Conservation (phyloP, 2,888 invertebrate genomes). For the Ochropleura leucogaster region DNA sequence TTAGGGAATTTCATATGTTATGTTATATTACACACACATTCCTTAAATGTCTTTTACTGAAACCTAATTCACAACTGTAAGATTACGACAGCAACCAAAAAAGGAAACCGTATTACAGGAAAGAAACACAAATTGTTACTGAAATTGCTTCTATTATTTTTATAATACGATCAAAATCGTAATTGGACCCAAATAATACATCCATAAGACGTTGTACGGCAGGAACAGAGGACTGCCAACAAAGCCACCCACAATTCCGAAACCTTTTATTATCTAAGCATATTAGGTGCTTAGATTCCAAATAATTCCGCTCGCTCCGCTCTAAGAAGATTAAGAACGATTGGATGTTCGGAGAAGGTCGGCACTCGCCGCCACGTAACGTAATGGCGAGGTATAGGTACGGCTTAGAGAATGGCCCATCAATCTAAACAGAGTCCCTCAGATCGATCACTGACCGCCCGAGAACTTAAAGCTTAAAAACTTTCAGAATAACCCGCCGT, state of each 20-base stretch:
- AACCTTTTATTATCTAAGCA: conserved; percentile 87
- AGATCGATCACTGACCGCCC: conserved; percentile 81
- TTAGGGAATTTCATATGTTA: background rate
- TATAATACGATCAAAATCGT: conserved; percentile 58
- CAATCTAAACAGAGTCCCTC: conserved; percentile 77
- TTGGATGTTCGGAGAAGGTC: conserved; percentile 88
- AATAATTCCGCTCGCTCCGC: conserved; percentile 86
- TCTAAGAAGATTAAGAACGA: conserved; percentile 90
- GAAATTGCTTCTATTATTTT: conserved; percentile 54
- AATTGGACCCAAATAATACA: conserved; percentile 62
- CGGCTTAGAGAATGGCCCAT: conserved; percentile 83
- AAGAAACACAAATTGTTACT: conserved; percentile 26
- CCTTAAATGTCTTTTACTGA: too few relatives aligned
- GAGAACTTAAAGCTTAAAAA: conserved; percentile 65
- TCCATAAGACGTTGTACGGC: conserved; percentile 50
- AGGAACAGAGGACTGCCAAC: conserved; percentile 60
- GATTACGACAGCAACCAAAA: conserved; percentile 1
- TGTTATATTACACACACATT: background rate
- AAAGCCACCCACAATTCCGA: conserved; percentile 74
- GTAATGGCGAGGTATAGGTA: conserved; percentile 72
- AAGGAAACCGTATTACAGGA: conserved; percentile 2
- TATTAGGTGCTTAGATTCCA: conserved; percentile 86
- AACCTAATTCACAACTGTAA: background rate
- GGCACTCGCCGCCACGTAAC: conserved; percentile 78
- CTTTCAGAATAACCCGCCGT: conserved; percentile 60